Percentiles rank a stretch among this genome's conserved stretches.
These are phyloP conservation scores for Zaprionus camerounensis DNA, from an alignment of 1,140 invertebrate species.

Conservation along the genomic window DNA sequence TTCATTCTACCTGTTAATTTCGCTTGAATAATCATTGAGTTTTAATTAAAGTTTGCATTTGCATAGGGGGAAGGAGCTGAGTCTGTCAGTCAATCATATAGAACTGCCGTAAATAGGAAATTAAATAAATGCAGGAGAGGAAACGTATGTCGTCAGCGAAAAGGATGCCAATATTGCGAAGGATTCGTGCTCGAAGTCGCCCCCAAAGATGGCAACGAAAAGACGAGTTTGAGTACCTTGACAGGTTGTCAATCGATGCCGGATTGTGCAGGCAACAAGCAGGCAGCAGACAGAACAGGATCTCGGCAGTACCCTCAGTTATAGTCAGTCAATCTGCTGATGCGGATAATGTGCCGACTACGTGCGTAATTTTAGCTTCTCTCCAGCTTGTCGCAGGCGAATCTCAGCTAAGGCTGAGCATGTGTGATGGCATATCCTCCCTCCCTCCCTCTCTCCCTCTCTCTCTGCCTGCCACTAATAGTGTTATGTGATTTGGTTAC, in stretches of 20 bases:
- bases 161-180: neutral
- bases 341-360: constrained; percentile 37
- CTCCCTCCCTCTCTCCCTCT: neutral
- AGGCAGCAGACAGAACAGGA: constrained; percentile 27
- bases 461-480: neutral
- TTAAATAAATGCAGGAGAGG: constrained; percentile 58
- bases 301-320: neutral
- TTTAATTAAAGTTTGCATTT: constrained; percentile 45
- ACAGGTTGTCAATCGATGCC: constrained; percentile 58
- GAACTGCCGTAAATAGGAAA: constrained; percentile 65
- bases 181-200: neutral
- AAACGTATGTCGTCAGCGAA: constrained; percentile 22
- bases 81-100: constrained; percentile 31
- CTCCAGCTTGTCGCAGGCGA: neutral
- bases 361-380: constrained; percentile 35
- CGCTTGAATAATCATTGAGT: constrained; percentile 33
- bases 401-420: neutral
- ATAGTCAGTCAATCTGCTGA: constrained; percentile 35
- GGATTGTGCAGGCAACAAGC: neutral
- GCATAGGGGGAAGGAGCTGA: neutral
- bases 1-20: neutral
- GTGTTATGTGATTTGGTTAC: constrained; percentile 33
- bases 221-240: constrained; percentile 20
- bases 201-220: neutral
- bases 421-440: neutral